Percentiles rank a stretch among this genome's conserved stretches.
Conservation (phyloP, 1,140 invertebrate species). For the Pygmarrhopalites habei region DNA sequence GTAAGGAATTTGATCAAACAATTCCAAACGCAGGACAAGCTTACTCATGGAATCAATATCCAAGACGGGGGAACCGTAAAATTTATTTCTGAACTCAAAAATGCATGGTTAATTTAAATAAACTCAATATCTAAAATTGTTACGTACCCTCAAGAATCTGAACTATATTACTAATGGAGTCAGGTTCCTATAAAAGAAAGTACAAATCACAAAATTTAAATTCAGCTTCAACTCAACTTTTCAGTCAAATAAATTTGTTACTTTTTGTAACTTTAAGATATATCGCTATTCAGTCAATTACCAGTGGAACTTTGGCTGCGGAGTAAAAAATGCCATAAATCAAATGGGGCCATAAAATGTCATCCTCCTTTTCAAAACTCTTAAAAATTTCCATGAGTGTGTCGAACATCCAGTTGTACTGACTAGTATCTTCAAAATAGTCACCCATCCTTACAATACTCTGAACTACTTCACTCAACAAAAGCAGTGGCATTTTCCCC, state of each 20-base stretch:
- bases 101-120: no score
- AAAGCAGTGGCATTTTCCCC: slow-evolving; percentile 36
- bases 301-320: slow-evolving; percentile 32
- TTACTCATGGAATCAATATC: no score
- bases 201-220: background rate
- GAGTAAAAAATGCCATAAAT: slow-evolving; percentile 34
- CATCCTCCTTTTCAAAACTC: slow-evolving; percentile 38
- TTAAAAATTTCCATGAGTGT: slow-evolving; percentile 33
- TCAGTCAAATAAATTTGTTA: no score
- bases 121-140: no score
- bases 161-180: slow-evolving; percentile 17
- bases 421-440: slow-evolving; percentile 32
- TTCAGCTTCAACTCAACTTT: no score
- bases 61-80: no score
- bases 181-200: background rate
- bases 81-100: no score
- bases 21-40: no score
- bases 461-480: slow-evolving; percentile 31
- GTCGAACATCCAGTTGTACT: slow-evolving; percentile 35
- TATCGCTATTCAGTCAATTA: no score
- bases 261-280: no score
- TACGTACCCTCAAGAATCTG: slow-evolving; percentile 32
- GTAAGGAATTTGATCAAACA: no score
- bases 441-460: slow-evolving; percentile 32
- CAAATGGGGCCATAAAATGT: slow-evolving; percentile 32